Evolutionary conservation across 2,888 invertebrate genomes (phyloP).

Genomic region (Drosophila greeni): DNA sequence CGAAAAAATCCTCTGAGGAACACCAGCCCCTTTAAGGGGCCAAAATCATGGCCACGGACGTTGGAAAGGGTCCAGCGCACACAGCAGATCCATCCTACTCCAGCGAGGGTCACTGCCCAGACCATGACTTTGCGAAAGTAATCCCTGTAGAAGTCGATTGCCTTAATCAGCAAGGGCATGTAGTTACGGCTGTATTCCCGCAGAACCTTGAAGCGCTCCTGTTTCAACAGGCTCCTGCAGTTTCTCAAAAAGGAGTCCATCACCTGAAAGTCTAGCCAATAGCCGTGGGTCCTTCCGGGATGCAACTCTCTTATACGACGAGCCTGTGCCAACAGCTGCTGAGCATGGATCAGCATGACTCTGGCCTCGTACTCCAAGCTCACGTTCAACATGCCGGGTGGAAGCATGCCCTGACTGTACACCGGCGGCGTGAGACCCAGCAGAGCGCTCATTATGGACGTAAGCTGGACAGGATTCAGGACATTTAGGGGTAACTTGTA

Average conservation of each 20-base stretch:
- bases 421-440: slow-evolving; percentile 92
- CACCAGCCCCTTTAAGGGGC: not conserved
- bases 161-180: slow-evolving; percentile 83
- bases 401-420: slow-evolving; percentile 82
- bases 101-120: slow-evolving; percentile 82
- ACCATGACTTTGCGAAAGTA: slow-evolving; percentile 88
- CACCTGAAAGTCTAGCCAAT: slow-evolving; percentile 49
- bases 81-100: slow-evolving; percentile 85
- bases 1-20: not conserved
- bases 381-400: slow-evolving; percentile 60
- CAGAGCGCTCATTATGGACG: slow-evolving; percentile 91
- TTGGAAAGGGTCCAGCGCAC: slow-evolving; percentile 74
- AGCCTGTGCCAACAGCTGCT: slow-evolving; percentile 86
- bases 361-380: slow-evolving; percentile 79
- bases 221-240: slow-evolving; percentile 21
- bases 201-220: slow-evolving; percentile 46
- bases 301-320: slow-evolving; percentile 59
- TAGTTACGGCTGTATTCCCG: slow-evolving; percentile 81
- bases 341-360: slow-evolving; percentile 86
- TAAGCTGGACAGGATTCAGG: slow-evolving; percentile 93
- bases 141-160: slow-evolving; percentile 90
- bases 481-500: slow-evolving; percentile 80
- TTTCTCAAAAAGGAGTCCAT: slow-evolving; percentile 35
- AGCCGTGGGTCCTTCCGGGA: slow-evolving; percentile 32
- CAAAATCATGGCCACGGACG: not conserved